Evolutionary conservation across 2,888 invertebrate genomes (phyloP).

Genomic region (Graphium colonna): DNA sequence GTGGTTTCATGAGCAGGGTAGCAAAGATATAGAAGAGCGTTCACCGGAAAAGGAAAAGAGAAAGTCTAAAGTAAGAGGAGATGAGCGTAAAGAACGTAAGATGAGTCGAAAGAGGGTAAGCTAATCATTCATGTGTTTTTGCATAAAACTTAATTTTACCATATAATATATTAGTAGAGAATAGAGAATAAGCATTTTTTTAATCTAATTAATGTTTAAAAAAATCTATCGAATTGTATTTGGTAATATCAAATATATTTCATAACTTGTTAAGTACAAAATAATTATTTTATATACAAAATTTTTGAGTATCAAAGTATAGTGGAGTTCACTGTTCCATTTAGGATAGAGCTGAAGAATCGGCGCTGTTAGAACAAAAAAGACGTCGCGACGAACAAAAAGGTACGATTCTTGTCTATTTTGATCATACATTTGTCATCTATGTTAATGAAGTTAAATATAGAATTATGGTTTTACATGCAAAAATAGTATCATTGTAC

Average conservation of each 20-base stretch:
- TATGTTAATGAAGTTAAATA: background rate
- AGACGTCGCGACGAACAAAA: slow-evolving; percentile 89
- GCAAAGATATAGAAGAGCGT: slow-evolving; percentile 79
- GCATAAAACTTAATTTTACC: no score
- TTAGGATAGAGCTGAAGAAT: slow-evolving; percentile 88
- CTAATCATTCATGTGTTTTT: background rate
- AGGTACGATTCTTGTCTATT: slow-evolving; percentile 81
- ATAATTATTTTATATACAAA: no score
- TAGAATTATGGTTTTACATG: no score
- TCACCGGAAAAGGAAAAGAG: slow-evolving; percentile 87
- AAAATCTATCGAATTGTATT: background rate
- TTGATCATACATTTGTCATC: background rate
- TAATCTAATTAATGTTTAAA: no score
- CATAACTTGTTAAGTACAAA: no score
- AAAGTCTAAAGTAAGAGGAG: slow-evolving; percentile 78
- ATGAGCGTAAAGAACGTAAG: slow-evolving; percentile 88
- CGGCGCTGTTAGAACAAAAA: slow-evolving; percentile 84
- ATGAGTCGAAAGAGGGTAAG: slow-evolving; percentile 88
- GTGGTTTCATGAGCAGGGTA: slow-evolving; percentile 70
- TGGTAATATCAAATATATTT: no score
- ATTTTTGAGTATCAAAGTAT: no score
- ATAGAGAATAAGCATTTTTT: background rate
- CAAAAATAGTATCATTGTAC: no score
- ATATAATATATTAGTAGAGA: no score
- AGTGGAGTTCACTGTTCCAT: no score